Evolutionary conservation across 2,888 invertebrate genomes (phyloP), one percentile per base, ranked within the genome.

Genomic region (Lissonota sp.): DNA sequence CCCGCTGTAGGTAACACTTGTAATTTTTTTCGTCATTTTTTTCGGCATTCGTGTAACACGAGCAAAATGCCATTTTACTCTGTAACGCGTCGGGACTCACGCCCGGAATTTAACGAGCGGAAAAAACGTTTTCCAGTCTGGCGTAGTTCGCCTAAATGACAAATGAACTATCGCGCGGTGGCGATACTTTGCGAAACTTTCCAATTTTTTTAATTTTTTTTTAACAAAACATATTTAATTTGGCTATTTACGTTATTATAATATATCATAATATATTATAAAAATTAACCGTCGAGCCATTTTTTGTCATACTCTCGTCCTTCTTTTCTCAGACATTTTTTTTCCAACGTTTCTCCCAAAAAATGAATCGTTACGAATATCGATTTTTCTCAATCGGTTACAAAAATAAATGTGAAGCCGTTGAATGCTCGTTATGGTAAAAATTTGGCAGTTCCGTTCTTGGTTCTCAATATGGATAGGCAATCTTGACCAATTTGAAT

Each of bases 201-300:
- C 74, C 39, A 74, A 66, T 74, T 42, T 66, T 66, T 46, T n/a
- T 74, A 42, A 5, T 12, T 5, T 49, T 49, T 7, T 57, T 57
- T 57, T 57, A 6, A 57, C 3, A 26, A n/a, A n/a, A 26, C 26
- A 26, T 26, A 3, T 26, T 26, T 26, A 26, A 26, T 26, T 26
- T 26, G 26, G 26, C 26, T 1, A 26, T 26, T 26, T 26, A 26
- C 26, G 26, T 26, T 26, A 3, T 26, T 26, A 26, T 26, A 3
- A 26, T 26, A 26, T 26, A 26, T 26, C 26, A 26, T 26, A 26
- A 26, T 26, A 26, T 26, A 26, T 26, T 26, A 26, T 26, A 26
- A 26, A 26, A 26, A 26, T 26, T 26, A 26, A 26, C 26, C 26
- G 26, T 26, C 26, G 26, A 26, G 26, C 3, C 26, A 26, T 26